A percentile compares a stretch with the other conserved stretches of the same genome.
phyloP scores from a whole-genome alignment of 2,797 vertebrate species.

The Scarus forsteni region DNA sequence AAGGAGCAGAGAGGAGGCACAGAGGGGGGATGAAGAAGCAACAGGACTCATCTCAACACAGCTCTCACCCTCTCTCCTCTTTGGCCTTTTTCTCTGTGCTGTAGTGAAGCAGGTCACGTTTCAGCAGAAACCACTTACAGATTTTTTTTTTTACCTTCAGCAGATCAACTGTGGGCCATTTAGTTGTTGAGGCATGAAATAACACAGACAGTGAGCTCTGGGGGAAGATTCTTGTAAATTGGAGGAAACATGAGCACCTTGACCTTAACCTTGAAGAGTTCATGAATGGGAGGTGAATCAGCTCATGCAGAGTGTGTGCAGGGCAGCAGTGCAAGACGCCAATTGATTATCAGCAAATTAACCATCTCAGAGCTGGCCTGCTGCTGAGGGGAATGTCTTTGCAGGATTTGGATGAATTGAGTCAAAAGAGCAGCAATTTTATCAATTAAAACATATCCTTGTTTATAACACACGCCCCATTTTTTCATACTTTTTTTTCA shows the following conservation, averaged over 20 bases:
- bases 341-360: constrained; percentile 7
- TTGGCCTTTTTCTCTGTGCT: constrained; percentile 33
- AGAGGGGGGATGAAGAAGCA: constrained; percentile 30
- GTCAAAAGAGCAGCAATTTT: no score
- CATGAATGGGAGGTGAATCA: background rate
- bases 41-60: constrained; percentile 15
- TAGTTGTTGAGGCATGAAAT: constrained; percentile 67
- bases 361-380: background rate
- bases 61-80: constrained; percentile 24
- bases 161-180: constrained; percentile 57
- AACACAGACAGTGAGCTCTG: constrained; percentile 40
- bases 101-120: constrained; percentile 60
- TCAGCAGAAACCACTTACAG: constrained; percentile 51
- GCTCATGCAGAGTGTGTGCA: constrained; percentile 8
- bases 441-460: no score
- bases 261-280: constrained; percentile 4
- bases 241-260: constrained; percentile 32
- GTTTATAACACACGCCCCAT: no score
- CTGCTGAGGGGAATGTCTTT: background rate
- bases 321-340: background rate
- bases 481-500: no score
- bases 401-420: background rate
- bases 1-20: constrained; percentile 13
- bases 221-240: constrained; percentile 30
- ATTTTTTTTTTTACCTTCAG: constrained; percentile 44